Base-by-base conservation (phyloP, 1,140 invertebrate species). In the Adelges cooleyi region DNA sequence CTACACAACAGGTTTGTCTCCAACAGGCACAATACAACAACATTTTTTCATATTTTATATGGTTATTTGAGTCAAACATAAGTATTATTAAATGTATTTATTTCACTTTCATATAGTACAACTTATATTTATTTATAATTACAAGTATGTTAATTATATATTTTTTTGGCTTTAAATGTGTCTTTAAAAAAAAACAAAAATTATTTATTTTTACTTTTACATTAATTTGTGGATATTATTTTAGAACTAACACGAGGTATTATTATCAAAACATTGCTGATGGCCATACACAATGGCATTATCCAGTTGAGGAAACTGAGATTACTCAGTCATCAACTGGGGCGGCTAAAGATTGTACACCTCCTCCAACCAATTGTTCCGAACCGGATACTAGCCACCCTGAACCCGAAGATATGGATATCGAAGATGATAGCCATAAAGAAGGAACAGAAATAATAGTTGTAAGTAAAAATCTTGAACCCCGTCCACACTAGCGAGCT, bases 1-100 rank as follows among this genome's bases (percentile, higher is more conserved):
- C 53, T 59, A 44, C 53, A 44, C 42, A 18, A 62, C 42, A 62
- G 56, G 56, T 62, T 62, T 62, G 56, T 62, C 56, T 62, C 42
- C 56, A 62, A 62, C 40, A 62, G 56, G 56, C 56, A 44, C 40
- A n/a, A n/a, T 59, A 59, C 54, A 1, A 27, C 25, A 20, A 48
- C 38, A 62, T 62, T 62, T 62, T 62, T 62, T 62, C 56, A 62
- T 62, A 17, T 46, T 62, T 62, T 46, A 62, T 46, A 48, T 62
- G 56, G 42, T 44, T 62, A 44, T 48, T 33, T 36, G 56, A 62
- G 56, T 62, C 42, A 5, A 48, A 48, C 56, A 62, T 62, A 62
- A 62, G 56, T 62, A 62, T 62, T 22, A 62, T 62, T 62, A 22
- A 62, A 50, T 62, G 27, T 46, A 62, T 22, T 62, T 59, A 15